Percentiles rank a stretch among this genome's conserved stretches.
phyloP scores from a whole-genome alignment of 2,113 vertebrate species.

The Eulacestoma nigropectus region DNA sequence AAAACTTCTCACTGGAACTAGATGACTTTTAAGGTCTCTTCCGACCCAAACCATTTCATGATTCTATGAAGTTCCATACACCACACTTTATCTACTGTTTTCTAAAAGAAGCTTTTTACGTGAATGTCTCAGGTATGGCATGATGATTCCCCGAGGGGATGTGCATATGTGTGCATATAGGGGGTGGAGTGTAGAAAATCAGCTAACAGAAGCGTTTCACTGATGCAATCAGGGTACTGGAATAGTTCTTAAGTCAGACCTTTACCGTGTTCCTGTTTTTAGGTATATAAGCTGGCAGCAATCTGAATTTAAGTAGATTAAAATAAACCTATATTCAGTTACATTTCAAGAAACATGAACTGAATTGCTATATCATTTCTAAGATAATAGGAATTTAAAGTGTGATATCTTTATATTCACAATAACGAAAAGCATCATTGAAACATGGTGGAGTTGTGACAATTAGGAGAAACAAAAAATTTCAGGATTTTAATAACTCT shows the following conservation, averaged over 20 bases:
- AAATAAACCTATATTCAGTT: background rate
- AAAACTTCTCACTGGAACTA: background rate
- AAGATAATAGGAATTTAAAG: background rate
- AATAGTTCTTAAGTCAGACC: background rate
- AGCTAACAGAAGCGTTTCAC: background rate
- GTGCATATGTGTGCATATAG: no score
- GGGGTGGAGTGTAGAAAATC: background rate
- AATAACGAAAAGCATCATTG: background rate
- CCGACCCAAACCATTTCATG: background rate
- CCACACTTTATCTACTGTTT: background rate
- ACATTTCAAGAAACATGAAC: background rate
- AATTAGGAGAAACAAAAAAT: background rate
- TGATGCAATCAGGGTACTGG: background rate
- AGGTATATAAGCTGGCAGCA: background rate
- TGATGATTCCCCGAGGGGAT: background rate
- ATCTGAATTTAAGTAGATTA: background rate
- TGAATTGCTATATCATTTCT: background rate
- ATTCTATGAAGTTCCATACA: background rate
- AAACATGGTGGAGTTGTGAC: background rate
- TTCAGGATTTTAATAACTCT: background rate
- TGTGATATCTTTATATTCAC: background rate
- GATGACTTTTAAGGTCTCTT: background rate
- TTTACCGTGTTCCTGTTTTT: background rate
- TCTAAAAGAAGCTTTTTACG: background rate
- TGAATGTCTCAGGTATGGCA: background rate